A percentile compares a stretch with the other conserved stretches of the same genome.
Evolutionary conservation across 2,113 vertebrate genomes (phyloP).

Genomic region (Oreochromis aureus): DNA sequence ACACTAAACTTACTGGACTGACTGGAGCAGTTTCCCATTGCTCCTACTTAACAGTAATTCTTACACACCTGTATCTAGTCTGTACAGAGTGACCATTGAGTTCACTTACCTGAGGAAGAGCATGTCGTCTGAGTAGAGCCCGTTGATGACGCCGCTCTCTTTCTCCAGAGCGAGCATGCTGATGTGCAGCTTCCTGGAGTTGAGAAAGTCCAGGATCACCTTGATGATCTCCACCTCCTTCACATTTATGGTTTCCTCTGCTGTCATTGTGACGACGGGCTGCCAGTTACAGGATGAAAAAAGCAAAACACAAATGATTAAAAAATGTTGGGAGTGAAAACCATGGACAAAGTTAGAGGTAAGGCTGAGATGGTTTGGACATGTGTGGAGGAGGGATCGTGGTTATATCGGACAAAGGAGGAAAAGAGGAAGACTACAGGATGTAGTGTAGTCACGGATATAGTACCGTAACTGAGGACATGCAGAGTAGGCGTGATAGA

Average conservation of each 20-base stretch:
- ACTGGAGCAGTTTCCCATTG: neutral
- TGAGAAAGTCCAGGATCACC: slow-evolving; percentile 92
- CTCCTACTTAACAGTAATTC: neutral
- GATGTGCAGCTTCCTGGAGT: slow-evolving; percentile 95
- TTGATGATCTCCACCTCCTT: slow-evolving; percentile 99
- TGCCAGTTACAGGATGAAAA: neutral
- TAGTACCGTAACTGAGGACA: neutral
- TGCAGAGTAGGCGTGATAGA: neutral
- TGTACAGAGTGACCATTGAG: neutral
- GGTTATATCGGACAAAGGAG: neutral
- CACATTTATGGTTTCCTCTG: slow-evolving; percentile 96
- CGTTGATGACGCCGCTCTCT: slow-evolving; percentile 97
- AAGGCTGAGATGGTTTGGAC: neutral
- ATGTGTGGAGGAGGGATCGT: neutral
- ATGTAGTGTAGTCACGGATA: neutral
- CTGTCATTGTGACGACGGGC: slow-evolving; percentile 84
- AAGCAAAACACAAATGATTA: neutral
- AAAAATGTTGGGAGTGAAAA: neutral
- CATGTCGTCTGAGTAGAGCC: slow-evolving; percentile 98
- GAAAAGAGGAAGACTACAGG: neutral
- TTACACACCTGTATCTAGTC: neutral
- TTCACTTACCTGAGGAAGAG: slow-evolving; percentile 87
- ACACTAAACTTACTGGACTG: neutral
- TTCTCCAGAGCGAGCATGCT: slow-evolving; percentile 97
- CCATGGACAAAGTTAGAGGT: neutral